A percentile compares a stretch with the other conserved stretches of the same genome.
Evolutionary conservation across 2,113 vertebrate genomes (phyloP).

Genomic region (Verasper variegatus): DNA sequence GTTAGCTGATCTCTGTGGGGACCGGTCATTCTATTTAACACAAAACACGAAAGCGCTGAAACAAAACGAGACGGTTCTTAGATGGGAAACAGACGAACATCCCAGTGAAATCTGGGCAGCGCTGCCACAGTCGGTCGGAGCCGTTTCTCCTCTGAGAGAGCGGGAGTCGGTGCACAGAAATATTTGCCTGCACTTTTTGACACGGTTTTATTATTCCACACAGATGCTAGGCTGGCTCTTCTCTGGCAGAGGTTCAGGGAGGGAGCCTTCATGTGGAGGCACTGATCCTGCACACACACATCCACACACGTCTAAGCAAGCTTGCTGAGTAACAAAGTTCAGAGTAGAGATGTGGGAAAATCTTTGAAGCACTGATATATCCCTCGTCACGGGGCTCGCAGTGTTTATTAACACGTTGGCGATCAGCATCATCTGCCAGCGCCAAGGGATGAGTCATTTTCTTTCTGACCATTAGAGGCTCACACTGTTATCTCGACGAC

Average conservation of each 20-base stretch:
- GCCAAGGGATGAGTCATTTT: neutral
- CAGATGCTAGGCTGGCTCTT: constrained; percentile 46
- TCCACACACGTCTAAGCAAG: neutral
- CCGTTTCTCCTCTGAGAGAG: neutral
- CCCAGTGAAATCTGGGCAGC: constrained; percentile 27
- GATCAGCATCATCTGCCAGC: constrained; percentile 13
- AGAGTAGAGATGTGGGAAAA: constrained; percentile 31
- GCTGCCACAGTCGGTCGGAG: neutral
- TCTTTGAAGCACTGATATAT: constrained; percentile 41
- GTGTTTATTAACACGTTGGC: constrained; percentile 22
- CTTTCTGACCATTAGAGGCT: constrained; percentile 12
- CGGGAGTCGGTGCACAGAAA: constrained; percentile 31
- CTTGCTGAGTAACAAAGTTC: constrained; percentile 30
- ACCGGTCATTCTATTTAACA: constrained; percentile 48
- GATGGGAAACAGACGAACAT: constrained; percentile 8
- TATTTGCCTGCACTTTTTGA: constrained; percentile 58
- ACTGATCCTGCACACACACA: constrained; percentile 42
- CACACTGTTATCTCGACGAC: neutral
- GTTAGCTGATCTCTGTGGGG: constrained; percentile 26
- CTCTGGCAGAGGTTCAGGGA: constrained; percentile 41
- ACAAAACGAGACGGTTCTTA: constrained; percentile 9
- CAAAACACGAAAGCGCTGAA: constrained; percentile 28
- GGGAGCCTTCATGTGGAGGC: constrained; percentile 54
- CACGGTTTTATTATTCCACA: constrained; percentile 66
- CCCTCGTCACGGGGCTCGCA: neutral